These are phyloP conservation scores for Bufotes viridis DNA, from an alignment of 2,797 vertebrate species.

Conservation along the genomic window DNA sequence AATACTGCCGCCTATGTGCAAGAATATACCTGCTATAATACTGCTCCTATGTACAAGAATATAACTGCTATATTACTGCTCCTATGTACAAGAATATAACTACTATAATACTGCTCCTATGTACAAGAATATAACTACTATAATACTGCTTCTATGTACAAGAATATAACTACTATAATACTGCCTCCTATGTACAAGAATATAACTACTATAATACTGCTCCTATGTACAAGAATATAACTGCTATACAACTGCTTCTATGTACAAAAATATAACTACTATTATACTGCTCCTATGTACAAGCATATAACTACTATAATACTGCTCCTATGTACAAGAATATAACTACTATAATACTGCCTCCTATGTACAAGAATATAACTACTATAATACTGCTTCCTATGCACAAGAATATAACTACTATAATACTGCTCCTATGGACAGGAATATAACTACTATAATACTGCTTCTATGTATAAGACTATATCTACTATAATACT, in stretches of 20 bases:
- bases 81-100: slow-evolving; percentile 7
- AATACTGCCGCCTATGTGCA: background rate
- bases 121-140: background rate
- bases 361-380: too few species aligned
- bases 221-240: slow-evolving; percentile 4
- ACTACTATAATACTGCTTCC: too few species aligned
- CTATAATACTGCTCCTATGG: too few species aligned
- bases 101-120: slow-evolving; percentile 2
- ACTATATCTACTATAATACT: too few species aligned
- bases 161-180: slow-evolving; percentile 15
- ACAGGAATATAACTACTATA: too few species aligned
- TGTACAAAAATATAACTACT: slow-evolving; percentile 11
- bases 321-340: background rate
- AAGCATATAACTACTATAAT: background rate
- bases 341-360: background rate
- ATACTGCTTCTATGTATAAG: too few species aligned
- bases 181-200: background rate
- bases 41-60: background rate
- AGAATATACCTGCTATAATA: background rate
- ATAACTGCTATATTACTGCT: background rate
- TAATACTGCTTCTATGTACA: background rate
- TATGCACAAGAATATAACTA: too few species aligned
- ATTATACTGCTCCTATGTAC: too few species aligned
- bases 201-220: slow-evolving; percentile 4
- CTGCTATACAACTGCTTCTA: background rate